Evolutionary conservation across 2,888 invertebrate genomes (phyloP).

Genomic region (Apodemia mormo): DNA sequence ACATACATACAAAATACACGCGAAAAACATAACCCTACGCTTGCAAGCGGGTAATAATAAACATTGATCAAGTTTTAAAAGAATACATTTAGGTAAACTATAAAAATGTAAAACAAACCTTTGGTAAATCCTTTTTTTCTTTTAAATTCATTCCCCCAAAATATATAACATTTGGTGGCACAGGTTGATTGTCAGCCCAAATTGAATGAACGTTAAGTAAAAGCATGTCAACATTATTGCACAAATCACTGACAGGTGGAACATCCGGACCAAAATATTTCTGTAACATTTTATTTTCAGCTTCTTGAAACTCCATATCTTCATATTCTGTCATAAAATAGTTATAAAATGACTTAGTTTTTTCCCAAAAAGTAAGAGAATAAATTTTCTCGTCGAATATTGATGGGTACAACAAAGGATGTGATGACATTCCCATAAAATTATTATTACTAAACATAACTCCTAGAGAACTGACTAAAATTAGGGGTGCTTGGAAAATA

Average conservation of each 20-base stretch:
- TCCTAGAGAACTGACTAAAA: too few species aligned
- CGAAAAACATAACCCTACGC: too few species aligned
- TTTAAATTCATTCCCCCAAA: slow-evolving; percentile 58
- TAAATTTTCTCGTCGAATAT: slow-evolving; percentile 35
- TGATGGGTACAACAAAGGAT: slow-evolving; percentile 46
- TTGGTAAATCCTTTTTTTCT: slow-evolving; percentile 48
- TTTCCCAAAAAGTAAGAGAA: slow-evolving; percentile 47
- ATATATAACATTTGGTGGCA: slow-evolving; percentile 54
- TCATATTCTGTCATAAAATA: slow-evolving; percentile 29
- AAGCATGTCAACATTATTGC: slow-evolving; percentile 49
- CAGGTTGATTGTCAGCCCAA: slow-evolving; percentile 51
- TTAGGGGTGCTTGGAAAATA: slow-evolving; percentile 48
- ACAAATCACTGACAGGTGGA: slow-evolving; percentile 39
- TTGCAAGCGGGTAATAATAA: too few species aligned
- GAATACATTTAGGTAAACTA: too few species aligned
- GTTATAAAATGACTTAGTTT: slow-evolving; percentile 40
- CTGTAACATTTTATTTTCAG: slow-evolving; percentile 30
- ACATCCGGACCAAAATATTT: slow-evolving; percentile 36
- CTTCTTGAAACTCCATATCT: not conserved
- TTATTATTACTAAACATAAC: slow-evolving; percentile 35
- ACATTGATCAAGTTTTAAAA: too few species aligned
- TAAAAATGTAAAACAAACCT: too few species aligned
- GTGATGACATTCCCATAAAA: slow-evolving; percentile 42
- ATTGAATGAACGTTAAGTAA: slow-evolving; percentile 58
- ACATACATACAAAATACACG: too few species aligned